Evolutionary conservation across 2,888 invertebrate species (phyloP), one percentile per base, ranked within the genome.

Genomic region (Torymus aiolomorphi): DNA sequence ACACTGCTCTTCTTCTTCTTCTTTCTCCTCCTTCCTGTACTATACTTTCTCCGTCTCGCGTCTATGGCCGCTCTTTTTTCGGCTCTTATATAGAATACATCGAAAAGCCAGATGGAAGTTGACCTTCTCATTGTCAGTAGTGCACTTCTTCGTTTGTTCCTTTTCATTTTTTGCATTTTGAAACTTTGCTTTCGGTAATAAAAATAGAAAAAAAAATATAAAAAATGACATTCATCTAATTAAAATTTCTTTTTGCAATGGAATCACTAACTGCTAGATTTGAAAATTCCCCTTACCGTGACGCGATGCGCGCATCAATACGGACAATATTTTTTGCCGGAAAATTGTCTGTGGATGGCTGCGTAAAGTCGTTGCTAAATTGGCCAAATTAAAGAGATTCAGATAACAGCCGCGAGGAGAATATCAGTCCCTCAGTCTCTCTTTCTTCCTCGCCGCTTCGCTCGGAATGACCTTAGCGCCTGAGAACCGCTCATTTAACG

Each of bases 401-500:
- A 67, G 69, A 24, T 49, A 56, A 66, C 49, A 62, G 16, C 2
- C 24, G 2, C 24, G 24, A 24, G 24, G 3, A 24, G 24, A 2
- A 24, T 2, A 24, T 2, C 24, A 24, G 2, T 2, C 24, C 3
- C 24, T 24, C 24, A n/a, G n/a, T n/a, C n/a, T n/a, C 3, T 24
- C 24, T 24, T 24, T 24, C 24, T 24, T 24, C 12, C 65, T 24
- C 16, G 4, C 74, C 56, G 0, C 31, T 24, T 8, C 62, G 8
- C 31, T 42, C 14, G 11, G 57, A 65, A 42, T 56, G 67, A 69
- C 54, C 62, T 59, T 24, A 63, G 77, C 16, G 59, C 71, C 51
- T 16, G 52, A 66, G 66, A 71, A 66, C 51, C 52, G 31, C 76
- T 76, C 71, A 31, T 72, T 77, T 66, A 77, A 66, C 78, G 72